These are phyloP conservation scores for Lordiphosa andalusiaca DNA, from an alignment of 2,888 invertebrate species.

Conservation along the genomic window DNA sequence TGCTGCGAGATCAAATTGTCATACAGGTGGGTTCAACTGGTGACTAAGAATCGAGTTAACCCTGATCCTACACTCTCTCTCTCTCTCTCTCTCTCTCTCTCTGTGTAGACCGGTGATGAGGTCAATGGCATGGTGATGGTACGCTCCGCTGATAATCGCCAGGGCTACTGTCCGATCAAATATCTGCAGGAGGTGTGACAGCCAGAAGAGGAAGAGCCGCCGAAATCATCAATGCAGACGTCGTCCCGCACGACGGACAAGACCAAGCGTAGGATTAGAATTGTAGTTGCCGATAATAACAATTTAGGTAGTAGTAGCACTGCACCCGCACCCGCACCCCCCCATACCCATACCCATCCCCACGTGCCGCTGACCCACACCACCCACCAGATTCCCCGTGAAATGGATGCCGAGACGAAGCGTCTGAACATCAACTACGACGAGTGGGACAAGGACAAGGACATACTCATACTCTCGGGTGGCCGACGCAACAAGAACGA, in stretches of 20 bases:
- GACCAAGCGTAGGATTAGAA: conserved; percentile 79
- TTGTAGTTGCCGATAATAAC: conserved; percentile 77
- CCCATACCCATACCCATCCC: no score
- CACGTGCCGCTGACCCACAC: conserved; percentile 8
- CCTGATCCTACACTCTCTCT: neutral
- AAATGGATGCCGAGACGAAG: conserved; percentile 55
- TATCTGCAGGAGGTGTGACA: conserved; percentile 97
- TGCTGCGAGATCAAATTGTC: conserved; percentile 95
- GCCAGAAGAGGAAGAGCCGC: conserved; percentile 81
- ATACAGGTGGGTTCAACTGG: conserved; percentile 82
- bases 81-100: neutral
- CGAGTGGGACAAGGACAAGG: conserved; percentile 58
- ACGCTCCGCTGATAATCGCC: conserved; percentile 94
- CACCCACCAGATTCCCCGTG: conserved; percentile 29
- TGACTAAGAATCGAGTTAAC: neutral
- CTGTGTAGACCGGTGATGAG: conserved; percentile 88
- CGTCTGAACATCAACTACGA: conserved; percentile 68
- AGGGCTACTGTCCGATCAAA: conserved; percentile 95
- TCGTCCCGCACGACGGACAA: conserved; percentile 77
- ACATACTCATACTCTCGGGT: conserved; percentile 59
- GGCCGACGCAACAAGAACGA: conserved; percentile 77
- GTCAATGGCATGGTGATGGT: conserved; percentile 96
- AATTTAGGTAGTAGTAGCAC: conserved; percentile 58
- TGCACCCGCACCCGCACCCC: conserved; percentile 31
- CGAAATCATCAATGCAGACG: conserved; percentile 73